These are phyloP conservation scores for Gallinago jamesoni DNA, from an alignment of 2,113 vertebrate species.

Conservation along the genomic window DNA sequence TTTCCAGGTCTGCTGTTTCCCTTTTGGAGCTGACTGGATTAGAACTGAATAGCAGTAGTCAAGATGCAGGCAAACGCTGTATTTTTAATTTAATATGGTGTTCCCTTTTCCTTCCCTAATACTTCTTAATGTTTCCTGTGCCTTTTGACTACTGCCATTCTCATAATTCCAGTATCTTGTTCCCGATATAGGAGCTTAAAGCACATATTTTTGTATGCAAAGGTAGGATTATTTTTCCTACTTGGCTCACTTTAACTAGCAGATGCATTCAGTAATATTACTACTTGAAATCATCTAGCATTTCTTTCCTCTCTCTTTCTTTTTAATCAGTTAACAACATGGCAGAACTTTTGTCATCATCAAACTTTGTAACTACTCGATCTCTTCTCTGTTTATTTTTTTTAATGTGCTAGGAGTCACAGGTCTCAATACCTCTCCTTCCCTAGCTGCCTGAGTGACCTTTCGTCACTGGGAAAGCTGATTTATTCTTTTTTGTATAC, in stretches of 20 bases:
- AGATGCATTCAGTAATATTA: background rate
- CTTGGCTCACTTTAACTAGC: background rate
- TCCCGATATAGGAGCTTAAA: background rate
- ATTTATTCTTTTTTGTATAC: background rate
- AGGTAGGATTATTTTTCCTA: background rate
- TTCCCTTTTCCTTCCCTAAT: background rate
- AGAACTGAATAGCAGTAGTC: background rate
- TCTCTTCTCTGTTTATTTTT: background rate
- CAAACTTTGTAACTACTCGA: accelerated
- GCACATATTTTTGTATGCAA: background rate
- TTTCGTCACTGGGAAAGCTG: background rate
- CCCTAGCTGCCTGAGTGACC: background rate
- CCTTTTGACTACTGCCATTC: background rate
- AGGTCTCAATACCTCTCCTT: background rate
- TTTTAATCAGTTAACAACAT: background rate
- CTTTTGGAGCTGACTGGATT: background rate
- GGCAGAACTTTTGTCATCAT: background rate
- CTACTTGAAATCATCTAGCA: background rate
- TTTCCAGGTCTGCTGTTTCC: background rate
- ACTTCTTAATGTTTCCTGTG: background rate
- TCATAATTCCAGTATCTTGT: background rate
- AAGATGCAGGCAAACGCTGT: background rate
- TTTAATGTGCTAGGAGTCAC: background rate
- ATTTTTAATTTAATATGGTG: background rate
- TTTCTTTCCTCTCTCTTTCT: background rate